Base-by-base conservation (phyloP, 92 coral and sea anemone genomes). In the Porites rus region DNA sequence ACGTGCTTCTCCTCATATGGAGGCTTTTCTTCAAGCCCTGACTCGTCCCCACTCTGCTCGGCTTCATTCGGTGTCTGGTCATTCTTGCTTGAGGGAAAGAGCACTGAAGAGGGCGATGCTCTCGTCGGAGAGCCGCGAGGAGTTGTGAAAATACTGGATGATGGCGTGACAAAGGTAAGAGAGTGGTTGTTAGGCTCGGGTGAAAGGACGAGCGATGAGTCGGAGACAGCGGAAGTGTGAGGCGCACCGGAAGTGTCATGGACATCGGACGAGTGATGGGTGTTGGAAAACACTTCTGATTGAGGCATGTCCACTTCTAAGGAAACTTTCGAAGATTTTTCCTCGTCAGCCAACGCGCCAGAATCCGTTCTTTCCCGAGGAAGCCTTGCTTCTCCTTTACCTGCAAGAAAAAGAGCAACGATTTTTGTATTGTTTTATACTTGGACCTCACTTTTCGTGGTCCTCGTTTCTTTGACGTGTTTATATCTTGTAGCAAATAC, bases 1-100 rank as follows among this genome's bases (percentile, higher is more conserved):
- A 83, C 87, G 65, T 63, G 87, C 65, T 83, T 83, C 51, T 83
- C 87, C 25, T 83, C 87, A 24, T 22, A n/a, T 22, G 80, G 79
- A 21, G 87, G 87, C 52, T 73, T 83, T 73, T 83, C 87, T 65
- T 83, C 87, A 9, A 4, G 1, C 2, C 50, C 86, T 59, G 63
- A 13, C 10, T 51, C 74, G 51, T 65, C 74, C 46, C 79, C 80
- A 74, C 63, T 50, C 54, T 69, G 19, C 46, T 17, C 79, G 14
- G 69, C 59, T 38, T 43, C 71, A 6, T 13, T 17, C 4, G 87
- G 87, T 24, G 87, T 50, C 24, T 61, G 72, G 54, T 69, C 56
- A 25, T 51, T 24, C 4, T 68, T 72, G 59, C 21, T 56, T 1
- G n/a, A 16, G 14, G 60, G 66, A 28, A 69, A 25, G 14, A 56